Conservation (phyloP, 2,113 vertebrate species). For the Dolichallabes microphthalmus region DNA sequence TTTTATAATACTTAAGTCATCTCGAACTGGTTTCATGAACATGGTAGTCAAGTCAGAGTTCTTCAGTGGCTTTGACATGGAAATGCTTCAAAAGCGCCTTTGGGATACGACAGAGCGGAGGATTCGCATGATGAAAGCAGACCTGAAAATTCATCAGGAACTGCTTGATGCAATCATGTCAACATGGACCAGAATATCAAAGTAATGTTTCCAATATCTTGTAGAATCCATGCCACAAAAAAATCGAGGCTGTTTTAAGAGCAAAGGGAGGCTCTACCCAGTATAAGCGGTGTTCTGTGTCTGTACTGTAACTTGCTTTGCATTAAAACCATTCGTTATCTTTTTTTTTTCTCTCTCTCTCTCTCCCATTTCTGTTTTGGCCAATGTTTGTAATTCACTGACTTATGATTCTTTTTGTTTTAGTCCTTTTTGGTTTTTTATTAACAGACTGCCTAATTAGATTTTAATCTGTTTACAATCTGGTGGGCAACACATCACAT, state of each 20-base stretch:
- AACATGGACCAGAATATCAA: neutral
- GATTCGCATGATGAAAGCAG: neutral
- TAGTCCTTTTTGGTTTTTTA: neutral
- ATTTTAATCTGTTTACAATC: neutral
- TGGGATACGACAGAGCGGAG: too few relatives aligned
- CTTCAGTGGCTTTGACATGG: too few relatives aligned
- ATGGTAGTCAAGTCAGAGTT: too few relatives aligned
- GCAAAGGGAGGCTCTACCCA: neutral
- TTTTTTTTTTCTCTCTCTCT: too few relatives aligned
- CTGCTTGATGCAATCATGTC: neutral
- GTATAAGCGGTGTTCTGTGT: neutral
- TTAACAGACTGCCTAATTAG: neutral
- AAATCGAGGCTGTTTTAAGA: neutral
- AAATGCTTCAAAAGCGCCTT: too few relatives aligned
- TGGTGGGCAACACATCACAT: neutral
- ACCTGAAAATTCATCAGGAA: too few relatives aligned
- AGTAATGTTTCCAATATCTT: neutral
- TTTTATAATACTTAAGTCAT: neutral
- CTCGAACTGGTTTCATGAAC: too few relatives aligned
- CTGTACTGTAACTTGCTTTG: neutral
- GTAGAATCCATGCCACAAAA: neutral
- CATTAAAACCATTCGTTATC: neutral
- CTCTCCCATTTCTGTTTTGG: too few relatives aligned
- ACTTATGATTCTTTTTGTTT: neutral
- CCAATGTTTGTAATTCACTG: neutral